Conservation (phyloP, 2,113 vertebrate species). For the Hemicordylus capensis region DNA sequence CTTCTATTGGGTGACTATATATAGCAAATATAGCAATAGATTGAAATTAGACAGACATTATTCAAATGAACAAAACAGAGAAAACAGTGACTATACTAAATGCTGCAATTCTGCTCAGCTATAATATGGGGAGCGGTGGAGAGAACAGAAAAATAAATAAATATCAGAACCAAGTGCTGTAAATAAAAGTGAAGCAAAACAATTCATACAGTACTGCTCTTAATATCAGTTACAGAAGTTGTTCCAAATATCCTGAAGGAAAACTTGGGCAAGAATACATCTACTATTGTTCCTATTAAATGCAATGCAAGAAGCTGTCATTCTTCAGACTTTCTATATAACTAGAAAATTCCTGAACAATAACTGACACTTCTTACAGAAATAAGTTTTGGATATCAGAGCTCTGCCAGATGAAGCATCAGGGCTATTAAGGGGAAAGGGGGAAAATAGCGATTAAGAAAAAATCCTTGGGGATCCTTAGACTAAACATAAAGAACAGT, state of each 20-base stretch:
- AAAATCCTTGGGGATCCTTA: not conserved
- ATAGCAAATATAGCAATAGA: not conserved
- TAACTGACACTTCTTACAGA: not conserved
- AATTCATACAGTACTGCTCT: not conserved
- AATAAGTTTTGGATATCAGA: not conserved
- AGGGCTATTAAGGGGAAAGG: not conserved
- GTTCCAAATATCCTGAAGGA: not conserved
- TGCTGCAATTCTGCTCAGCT: not conserved
- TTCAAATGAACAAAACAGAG: no score
- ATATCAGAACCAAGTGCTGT: not conserved
- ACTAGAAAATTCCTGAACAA: not conserved
- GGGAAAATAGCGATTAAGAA: not conserved
- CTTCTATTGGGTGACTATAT: no score
- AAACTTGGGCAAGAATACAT: not conserved
- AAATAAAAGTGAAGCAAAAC: not conserved
- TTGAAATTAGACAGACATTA: no score
- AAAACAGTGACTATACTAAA: not conserved
- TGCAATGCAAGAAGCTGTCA: not conserved
- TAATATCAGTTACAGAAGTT: not conserved
- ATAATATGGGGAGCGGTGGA: not conserved
- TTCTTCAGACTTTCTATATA: not conserved
- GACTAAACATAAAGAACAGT: not conserved
- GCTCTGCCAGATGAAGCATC: not conserved
- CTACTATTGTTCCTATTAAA: not conserved
- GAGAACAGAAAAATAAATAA: not conserved